Percentiles rank a stretch among this genome's conserved stretches.
Conservation (phyloP, 2,797 vertebrate species). For the Menidia menidia region DNA sequence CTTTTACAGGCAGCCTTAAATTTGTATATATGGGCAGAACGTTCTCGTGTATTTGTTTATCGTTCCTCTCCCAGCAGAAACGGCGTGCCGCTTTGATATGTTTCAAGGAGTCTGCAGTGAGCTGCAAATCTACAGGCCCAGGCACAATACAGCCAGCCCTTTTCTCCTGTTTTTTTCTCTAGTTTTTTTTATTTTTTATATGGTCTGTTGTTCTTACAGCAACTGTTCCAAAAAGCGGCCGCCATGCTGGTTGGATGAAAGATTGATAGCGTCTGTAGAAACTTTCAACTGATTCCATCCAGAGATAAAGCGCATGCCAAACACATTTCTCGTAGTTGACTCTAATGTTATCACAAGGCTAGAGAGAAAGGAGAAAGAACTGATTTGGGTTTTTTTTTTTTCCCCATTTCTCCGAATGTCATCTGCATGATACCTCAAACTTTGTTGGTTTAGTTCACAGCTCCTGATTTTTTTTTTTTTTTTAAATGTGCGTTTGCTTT, state of each 20-base stretch:
- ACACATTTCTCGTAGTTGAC: slow-evolving; percentile 30
- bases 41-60: slow-evolving; percentile 7
- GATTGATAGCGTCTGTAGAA: slow-evolving; percentile 57
- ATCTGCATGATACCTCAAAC: slow-evolving; percentile 18
- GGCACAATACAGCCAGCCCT: slow-evolving; percentile 35
- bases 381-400: slow-evolving; percentile 20
- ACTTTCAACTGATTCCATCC: slow-evolving; percentile 52
- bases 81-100: slow-evolving; percentile 10
- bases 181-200: slow-evolving; percentile 37
- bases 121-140: slow-evolving; percentile 42
- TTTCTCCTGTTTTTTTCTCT: slow-evolving; percentile 13
- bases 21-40: slow-evolving; percentile 12
- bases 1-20: background rate
- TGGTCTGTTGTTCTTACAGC: slow-evolving; percentile 55
- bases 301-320: slow-evolving; percentile 44
- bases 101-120: slow-evolving; percentile 31
- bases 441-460: slow-evolving; percentile 18
- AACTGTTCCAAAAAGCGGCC: slow-evolving; percentile 52
- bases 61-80: slow-evolving; percentile 7
- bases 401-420: slow-evolving; percentile 39
- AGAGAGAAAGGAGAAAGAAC: slow-evolving; percentile 8
- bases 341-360: slow-evolving; percentile 26
- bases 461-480: slow-evolving; percentile 1
- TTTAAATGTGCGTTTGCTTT: slow-evolving; percentile 18
- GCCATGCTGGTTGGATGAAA: slow-evolving; percentile 71